A percentile compares a stretch with the other conserved stretches of the same genome.
Evolutionary conservation across 53 echinoderm and acorn worm species (phyloP).

Genomic region (Actinopyga echinites): DNA sequence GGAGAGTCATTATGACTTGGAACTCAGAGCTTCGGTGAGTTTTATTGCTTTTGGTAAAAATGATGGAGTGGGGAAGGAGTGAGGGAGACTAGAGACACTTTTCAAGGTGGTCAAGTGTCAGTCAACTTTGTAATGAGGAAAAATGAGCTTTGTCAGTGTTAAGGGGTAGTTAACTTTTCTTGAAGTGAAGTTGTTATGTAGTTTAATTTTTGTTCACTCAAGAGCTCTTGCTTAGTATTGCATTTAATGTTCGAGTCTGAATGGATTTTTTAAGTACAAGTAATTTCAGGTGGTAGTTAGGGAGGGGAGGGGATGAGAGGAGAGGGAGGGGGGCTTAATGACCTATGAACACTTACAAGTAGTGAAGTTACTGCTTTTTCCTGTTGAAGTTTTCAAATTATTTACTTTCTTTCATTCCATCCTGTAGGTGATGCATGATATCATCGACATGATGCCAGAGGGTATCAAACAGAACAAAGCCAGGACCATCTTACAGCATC

Average conservation of each 20-base stretch:
- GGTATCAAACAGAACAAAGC: conserved; percentile 99
- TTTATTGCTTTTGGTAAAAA: background rate
- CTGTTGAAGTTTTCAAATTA: background rate
- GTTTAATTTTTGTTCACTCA: too few relatives aligned
- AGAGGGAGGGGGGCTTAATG: background rate
- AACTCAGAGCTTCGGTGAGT: conserved; percentile 95
- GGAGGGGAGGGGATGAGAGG: background rate
- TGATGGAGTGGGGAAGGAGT: background rate
- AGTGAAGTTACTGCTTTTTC: background rate
- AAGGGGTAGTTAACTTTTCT: too few relatives aligned
- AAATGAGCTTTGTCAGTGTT: too few relatives aligned
- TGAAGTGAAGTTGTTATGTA: too few relatives aligned
- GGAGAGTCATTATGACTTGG: conserved; percentile 97
- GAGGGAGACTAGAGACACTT: background rate
- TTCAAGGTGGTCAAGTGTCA: too few relatives aligned
- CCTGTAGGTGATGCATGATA: conserved; percentile 93
- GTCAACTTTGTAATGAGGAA: too few relatives aligned
- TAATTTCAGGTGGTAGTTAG: background rate
- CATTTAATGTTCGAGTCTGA: too few relatives aligned
- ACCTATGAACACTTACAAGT: background rate
- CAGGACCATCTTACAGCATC: conserved; percentile 96
- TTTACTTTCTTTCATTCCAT: background rate
- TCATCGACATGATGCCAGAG: conserved; percentile 99
- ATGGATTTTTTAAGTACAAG: too few relatives aligned
- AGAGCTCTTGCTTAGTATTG: too few relatives aligned